Evolutionary conservation across 1,140 invertebrate genomes (phyloP), one percentile per base, ranked within the genome.

Genomic region (Calosoma granatense): DNA sequence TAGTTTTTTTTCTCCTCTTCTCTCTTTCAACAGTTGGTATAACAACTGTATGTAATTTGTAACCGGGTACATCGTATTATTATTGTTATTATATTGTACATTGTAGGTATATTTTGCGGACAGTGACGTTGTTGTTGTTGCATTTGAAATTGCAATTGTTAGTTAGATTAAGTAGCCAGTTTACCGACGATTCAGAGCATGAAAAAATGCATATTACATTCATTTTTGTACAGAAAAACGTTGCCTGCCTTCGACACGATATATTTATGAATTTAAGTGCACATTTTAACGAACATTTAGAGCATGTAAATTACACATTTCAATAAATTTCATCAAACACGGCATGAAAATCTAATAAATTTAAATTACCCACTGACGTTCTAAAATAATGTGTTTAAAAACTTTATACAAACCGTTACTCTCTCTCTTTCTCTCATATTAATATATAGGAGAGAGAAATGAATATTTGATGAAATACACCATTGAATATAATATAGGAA

Each of bases 271-370:
- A 47, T 47, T 47, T 47, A 47, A 47, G 41, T 47, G 41, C 41
- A 47, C 41, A 47, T 47, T 47, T 47, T 47, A 47, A 17, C 6
- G 15, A 47, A 47, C 41, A 11, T 47, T 47, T 17, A 47, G 41
- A 47, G 41, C 41, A 47, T 47, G 41, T 47, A 47, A 47, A 47
- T 47, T 47, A 47, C 41, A 47, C 41, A 47, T 47, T 47, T 47
- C 41, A 47, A 47, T 47, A 47, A 47, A 47, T 47, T 47, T 47
- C 15, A 47, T 12, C n/a, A n/a, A n/a, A n/a, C n/a, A n/a, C n/a
- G n/a, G n/a, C n/a, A 36, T n/a, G 26, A 36, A 36, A 47, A 47
- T 47, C 41, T 47, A 47, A 47, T 47, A 47, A 47, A 47, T 47
- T 47, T 47, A 47, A 47, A 47, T 47, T 47, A 47, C 26, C 26